phyloP scores from a whole-genome alignment of 2,113 vertebrate species.

The Sturnus vulgaris region DNA sequence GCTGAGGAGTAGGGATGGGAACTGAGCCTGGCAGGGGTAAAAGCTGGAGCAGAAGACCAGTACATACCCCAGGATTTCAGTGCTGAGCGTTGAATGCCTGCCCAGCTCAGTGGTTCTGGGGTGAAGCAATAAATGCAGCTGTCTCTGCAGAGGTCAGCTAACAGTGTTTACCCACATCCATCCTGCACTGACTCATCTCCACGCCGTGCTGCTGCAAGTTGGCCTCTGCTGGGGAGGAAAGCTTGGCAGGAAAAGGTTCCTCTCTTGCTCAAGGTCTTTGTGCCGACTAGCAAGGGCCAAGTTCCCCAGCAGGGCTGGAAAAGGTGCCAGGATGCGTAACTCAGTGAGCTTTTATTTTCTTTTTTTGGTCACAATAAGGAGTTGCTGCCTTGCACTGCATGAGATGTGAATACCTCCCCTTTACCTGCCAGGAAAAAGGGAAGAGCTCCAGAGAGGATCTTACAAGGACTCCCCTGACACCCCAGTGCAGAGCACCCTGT shows the following conservation, averaged over 20 bases:
- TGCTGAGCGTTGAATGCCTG: neutral
- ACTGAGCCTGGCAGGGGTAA: neutral
- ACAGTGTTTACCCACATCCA: neutral
- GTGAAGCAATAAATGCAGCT: neutral
- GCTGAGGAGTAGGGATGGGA: neutral
- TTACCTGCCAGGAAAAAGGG: neutral
- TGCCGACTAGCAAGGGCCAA: neutral
- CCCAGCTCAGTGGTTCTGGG: neutral
- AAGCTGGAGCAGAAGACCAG: neutral
- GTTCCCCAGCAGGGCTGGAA: neutral
- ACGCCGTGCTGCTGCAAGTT: neutral
- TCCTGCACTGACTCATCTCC: conserved; percentile 36
- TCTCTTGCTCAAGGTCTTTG: conserved; percentile 20
- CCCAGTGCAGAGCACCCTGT: fast-evolving
- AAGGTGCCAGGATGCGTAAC: neutral
- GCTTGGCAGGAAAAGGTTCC: conserved; percentile 16
- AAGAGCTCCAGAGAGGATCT: neutral
- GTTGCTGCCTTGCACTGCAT: neutral
- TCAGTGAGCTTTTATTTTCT: neutral
- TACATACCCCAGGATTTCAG: neutral
- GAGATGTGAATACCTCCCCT: neutral
- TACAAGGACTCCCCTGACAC: neutral
- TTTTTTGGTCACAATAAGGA: neutral
- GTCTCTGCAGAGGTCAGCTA: neutral
- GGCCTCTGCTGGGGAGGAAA: neutral